Base-by-base conservation (phyloP, 2,797 vertebrate species). In the Mus caroli region DNA sequence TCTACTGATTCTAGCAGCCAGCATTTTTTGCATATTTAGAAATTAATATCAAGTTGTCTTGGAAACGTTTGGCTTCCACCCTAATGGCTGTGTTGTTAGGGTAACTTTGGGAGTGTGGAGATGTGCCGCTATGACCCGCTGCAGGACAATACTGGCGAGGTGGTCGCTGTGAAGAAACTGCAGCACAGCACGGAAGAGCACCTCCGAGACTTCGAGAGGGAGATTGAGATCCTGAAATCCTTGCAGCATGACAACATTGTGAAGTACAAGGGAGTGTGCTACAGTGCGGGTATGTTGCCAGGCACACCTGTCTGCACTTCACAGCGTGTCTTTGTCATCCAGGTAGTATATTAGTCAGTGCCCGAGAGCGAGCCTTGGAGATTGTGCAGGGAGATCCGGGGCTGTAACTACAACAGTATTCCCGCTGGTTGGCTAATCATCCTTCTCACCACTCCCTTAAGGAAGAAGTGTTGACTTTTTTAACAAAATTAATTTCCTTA, bases 31-130 rank as follows among this genome's bases (percentile, higher is more conserved):
- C 62, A n/a, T 88, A 75, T 73, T 89, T 83, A 56, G 52, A 88
- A 75, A 75, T 77, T 40, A 88, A 78, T 85, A 78, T 43, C 73
- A 88, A 84, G 89, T 95, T 96, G 7, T 86, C 60, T 90, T 62
- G 73, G 80, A 91, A 94, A 92, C 10, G 40, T 89, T 50, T 78
- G 77, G 54, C 78, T 95, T 97, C 37, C 79, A 22, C 67, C 15
- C 19, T 87, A 37, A 85, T 64, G 11, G 64, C 9, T 52, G 2
- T 88, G 80, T 17, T 96, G 67, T 85, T 96, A 99, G 99, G 99
- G 99, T n/a, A 99, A 99, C 98, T 99, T 99, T 97, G 99, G 99
- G 95, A 99, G 99, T 17, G 99, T 99, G 98, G 99, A 99, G 98
- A 99, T 99, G 99, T 99, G 99, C 97, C 98, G 99, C 0, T 99